Base-by-base conservation (phyloP, 2,113 vertebrate species). In the Microtus montanus region DNA sequence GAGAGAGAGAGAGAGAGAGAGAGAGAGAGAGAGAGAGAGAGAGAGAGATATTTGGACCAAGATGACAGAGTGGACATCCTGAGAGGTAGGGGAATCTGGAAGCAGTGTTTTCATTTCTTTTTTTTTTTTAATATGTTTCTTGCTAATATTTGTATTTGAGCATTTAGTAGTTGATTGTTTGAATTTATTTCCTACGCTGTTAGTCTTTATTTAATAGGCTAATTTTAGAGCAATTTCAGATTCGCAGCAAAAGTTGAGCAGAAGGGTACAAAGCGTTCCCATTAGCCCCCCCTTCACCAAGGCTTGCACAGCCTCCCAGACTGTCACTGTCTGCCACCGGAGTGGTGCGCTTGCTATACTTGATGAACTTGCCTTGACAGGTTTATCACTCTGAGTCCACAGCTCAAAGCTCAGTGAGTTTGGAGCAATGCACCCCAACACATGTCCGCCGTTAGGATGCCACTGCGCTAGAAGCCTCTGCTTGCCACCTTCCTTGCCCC, bases 211-310 rank as follows among this genome's bases (percentile, higher is more conserved):
- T 8, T n/a, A 83, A 63, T 35, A 73, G 88, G 9, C 9, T 44
- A 71, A n/a, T 70, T 77, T 54, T 58, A 82, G 41, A 77, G 17
- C 4, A 54, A n/a, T 61, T 91, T 94, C 64, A 68, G 47, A 61
- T 86, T 80, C 35, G 44, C 17, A 92, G 79, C 44, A 75, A 93
- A 92, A 75, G 54, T 24, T 8, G 66, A 80, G 5, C 35, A 90
- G 61, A 44, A 91, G 17, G 35, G 30, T 30, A 77, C 33, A 52
- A 22, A 73, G 38, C 14, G 33, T 73, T 63, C 49, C 52, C 66
- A 38, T n/a, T 35, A n/a, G 35, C 22, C 7, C 9, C 49, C 9
- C 14, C 33, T n/a, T 30, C 28, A 6, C 49, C 15, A 66, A 33
- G 22, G 61, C 11, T 9, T 2, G 20, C 35, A 35, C 26, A 9